Conservation (phyloP, 2,113 vertebrate genomes). For the Platysteira castanea region DNA sequence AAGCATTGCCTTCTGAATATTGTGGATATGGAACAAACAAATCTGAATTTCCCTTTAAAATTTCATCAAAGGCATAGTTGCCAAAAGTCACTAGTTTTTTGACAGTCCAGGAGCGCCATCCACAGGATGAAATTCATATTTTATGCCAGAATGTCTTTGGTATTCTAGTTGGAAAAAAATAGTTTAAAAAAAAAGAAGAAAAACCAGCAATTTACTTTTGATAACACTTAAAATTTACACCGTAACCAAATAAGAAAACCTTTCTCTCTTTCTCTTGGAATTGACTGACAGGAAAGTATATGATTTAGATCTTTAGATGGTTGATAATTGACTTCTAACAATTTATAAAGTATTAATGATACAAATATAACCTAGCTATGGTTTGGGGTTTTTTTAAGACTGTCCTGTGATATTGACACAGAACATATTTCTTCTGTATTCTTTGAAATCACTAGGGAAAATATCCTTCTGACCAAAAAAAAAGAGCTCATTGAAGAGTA, state of each 20-base stretch:
- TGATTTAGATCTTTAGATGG: constrained; percentile 1
- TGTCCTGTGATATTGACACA: background rate
- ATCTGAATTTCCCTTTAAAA: constrained; percentile 38
- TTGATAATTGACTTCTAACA: constrained; percentile 15
- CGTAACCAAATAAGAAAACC: background rate
- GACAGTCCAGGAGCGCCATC: constrained; percentile 55
- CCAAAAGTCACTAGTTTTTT: background rate
- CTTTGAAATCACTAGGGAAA: background rate
- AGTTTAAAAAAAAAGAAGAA: background rate
- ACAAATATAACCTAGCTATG: background rate
- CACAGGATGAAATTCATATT: constrained; percentile 41
- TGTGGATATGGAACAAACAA: constrained; percentile 1
- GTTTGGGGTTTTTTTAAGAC: background rate
- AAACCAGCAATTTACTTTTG: constrained; percentile 29
- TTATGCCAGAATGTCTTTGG: background rate
- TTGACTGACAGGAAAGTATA: background rate
- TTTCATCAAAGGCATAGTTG: background rate
- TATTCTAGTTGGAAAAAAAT: background rate
- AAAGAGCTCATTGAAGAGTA: background rate
- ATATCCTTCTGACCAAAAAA: background rate
- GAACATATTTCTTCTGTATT: background rate
- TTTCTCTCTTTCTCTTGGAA: background rate
- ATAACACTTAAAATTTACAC: background rate
- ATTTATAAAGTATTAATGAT: background rate
- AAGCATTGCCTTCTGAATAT: background rate